Conservation (phyloP, 2,113 vertebrate genomes). For the Elgaria multicarinata region DNA sequence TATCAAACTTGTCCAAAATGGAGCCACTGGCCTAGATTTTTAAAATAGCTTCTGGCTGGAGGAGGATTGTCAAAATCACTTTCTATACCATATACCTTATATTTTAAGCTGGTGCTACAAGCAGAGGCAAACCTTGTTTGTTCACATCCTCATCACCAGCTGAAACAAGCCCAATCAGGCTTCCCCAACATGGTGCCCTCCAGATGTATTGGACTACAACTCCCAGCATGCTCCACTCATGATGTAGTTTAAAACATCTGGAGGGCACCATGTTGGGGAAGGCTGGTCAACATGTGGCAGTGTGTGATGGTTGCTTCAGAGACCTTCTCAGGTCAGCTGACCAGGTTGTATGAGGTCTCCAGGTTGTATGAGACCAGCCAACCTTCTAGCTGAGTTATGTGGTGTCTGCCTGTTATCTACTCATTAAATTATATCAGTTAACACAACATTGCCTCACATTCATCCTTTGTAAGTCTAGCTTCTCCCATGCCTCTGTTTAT, state of each 20-base stretch:
- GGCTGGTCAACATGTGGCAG: background rate
- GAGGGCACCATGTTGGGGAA: too few species aligned
- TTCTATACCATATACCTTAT: background rate
- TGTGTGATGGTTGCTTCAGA: background rate
- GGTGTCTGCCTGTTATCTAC: background rate
- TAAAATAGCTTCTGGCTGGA: background rate
- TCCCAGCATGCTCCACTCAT: too few species aligned
- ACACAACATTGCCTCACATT: background rate
- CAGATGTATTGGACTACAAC: too few species aligned
- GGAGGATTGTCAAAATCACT: background rate
- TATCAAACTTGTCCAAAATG: background rate
- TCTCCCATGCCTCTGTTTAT: background rate
- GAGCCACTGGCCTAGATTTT: background rate
- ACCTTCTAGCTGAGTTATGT: background rate
- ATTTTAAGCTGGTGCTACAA: background rate
- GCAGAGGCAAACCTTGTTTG: background rate
- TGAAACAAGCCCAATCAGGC: background rate
- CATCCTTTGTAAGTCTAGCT: background rate
- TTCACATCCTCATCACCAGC: background rate
- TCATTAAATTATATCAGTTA: background rate
- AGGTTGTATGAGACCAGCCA: background rate
- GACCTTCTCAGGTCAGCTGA: background rate
- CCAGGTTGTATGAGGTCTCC: too few species aligned
- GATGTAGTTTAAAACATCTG: too few species aligned
- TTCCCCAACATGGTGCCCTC: too few species aligned